These are phyloP conservation scores for Archaeoteleia sp. DNA, from an alignment of 2,888 invertebrate species.

Conservation along the genomic window DNA sequence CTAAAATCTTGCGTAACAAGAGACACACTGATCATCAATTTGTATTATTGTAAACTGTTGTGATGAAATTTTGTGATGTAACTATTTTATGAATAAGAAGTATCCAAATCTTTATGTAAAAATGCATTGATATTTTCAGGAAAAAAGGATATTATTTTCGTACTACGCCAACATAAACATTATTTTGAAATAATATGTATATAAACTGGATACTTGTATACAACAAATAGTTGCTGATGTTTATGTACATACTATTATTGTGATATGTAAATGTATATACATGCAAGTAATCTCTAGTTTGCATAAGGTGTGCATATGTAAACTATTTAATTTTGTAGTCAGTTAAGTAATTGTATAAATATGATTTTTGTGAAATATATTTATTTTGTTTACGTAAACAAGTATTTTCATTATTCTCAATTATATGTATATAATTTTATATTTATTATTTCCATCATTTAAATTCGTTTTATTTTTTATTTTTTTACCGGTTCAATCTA, in stretches of 20 bases:
- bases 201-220: slow-evolving; percentile 28
- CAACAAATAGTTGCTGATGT: slow-evolving; percentile 25
- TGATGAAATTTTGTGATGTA: slow-evolving; percentile 33
- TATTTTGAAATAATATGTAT: slow-evolving; percentile 10
- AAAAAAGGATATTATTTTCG: too few species aligned
- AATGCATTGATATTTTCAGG: background rate
- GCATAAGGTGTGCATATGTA: slow-evolving; percentile 37
- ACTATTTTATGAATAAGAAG: slow-evolving; percentile 10
- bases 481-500: slow-evolving; percentile 58
- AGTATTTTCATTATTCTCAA: slow-evolving; percentile 34
- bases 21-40: slow-evolving; percentile 20
- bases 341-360: slow-evolving; percentile 42
- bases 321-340: slow-evolving; percentile 31
- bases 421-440: slow-evolving; percentile 17
- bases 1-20: too few species aligned
- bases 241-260: slow-evolving; percentile 43
- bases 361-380: slow-evolving; percentile 44
- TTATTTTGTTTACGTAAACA: slow-evolving; percentile 46
- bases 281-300: slow-evolving; percentile 13
- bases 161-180: too few species aligned
- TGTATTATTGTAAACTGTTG: slow-evolving; percentile 26
- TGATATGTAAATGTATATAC: slow-evolving; percentile 16
- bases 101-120: slow-evolving; percentile 9
- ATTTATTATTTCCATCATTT: background rate
- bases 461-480: slow-evolving; percentile 47